Evolutionary conservation across 2,888 invertebrate genomes (phyloP).

Genomic region (Poecilobothrus nobilitatus): DNA sequence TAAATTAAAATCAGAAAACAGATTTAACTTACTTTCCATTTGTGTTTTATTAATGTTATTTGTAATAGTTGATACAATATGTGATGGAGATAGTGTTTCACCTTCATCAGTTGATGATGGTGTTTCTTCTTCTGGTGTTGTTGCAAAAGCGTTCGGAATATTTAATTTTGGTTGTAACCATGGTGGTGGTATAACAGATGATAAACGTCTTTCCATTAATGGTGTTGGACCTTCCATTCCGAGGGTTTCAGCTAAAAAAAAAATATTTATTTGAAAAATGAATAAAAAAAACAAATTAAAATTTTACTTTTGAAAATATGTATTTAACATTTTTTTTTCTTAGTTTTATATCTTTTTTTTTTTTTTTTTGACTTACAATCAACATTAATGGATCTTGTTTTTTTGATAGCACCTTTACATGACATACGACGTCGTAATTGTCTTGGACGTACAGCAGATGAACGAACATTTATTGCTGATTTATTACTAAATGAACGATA

Average conservation of each 20-base stretch:
- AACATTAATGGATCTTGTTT: slow-evolving; percentile 86
- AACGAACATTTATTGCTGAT: slow-evolving; percentile 53
- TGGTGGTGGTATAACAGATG: slow-evolving; percentile 44
- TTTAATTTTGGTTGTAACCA: slow-evolving; percentile 40
- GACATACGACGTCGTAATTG: slow-evolving; percentile 68
- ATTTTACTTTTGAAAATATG: neutral
- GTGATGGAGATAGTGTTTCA: neutral
- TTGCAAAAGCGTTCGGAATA: slow-evolving; percentile 33
- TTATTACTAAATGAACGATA: slow-evolving; percentile 71
- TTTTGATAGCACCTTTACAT: slow-evolving; percentile 85
- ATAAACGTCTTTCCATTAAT: slow-evolving; percentile 50
- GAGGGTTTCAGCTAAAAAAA: slow-evolving; percentile 59
- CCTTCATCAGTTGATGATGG: slow-evolving; percentile 10
- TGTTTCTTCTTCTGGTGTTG: slow-evolving; percentile 36
- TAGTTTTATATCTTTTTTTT: slow-evolving; percentile 8
- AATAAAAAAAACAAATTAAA: neutral
- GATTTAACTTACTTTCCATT: neutral
- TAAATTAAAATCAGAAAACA: too few relatives aligned
- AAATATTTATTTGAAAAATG: slow-evolving; percentile 21
- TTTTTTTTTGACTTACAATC: slow-evolving; percentile 57
- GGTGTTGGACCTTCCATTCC: slow-evolving; percentile 62
- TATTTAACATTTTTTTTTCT: slow-evolving; percentile 7
- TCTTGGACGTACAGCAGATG: slow-evolving; percentile 48
- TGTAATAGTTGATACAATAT: neutral
- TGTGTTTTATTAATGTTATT: neutral